These are phyloP conservation scores for Cololabis saira DNA, from an alignment of 2,113 vertebrate species.

Conservation along the genomic window DNA sequence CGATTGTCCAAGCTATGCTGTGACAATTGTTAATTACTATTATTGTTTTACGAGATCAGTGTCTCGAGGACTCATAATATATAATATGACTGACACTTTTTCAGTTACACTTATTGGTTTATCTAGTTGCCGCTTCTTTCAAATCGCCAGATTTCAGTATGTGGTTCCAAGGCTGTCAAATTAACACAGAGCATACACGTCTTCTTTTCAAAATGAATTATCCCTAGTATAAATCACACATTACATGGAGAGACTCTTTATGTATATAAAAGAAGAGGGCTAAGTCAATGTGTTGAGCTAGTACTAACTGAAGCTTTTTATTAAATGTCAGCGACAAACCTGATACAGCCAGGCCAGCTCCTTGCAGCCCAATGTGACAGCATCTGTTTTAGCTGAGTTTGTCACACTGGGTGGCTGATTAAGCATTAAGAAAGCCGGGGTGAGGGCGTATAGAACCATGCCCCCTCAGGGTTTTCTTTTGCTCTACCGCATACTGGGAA, in stretches of 20 bases:
- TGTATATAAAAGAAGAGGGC: not conserved
- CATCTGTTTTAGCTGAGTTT: conserved; percentile 38
- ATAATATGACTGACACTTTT: too few species aligned
- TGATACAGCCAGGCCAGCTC: conserved; percentile 17
- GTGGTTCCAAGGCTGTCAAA: not conserved
- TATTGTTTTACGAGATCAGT: too few species aligned
- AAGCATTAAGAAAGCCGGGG: conserved; percentile 39
- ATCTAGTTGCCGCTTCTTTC: too few species aligned
- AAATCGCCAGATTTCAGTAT: not conserved
- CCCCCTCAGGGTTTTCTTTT: conserved; percentile 29
- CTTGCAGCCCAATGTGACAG: conserved; percentile 41
- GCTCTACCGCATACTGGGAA: conserved; percentile 32
- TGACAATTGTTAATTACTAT: too few species aligned
- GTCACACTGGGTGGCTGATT: conserved; percentile 63
- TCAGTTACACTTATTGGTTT: too few species aligned
- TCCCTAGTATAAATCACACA: not conserved
- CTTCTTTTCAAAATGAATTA: conserved; percentile 1
- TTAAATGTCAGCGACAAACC: conserved; percentile 17
- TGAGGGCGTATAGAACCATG: conserved; percentile 25
- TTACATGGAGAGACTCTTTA: conserved; percentile 4
- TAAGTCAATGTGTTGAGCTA: conserved; percentile 7
- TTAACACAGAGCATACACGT: conserved; percentile 1
- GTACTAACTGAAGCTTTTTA: conserved; percentile 11
- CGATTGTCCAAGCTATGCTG: too few species aligned
- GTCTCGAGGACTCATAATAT: too few species aligned